phyloP scores from a whole-genome alignment of 2,797 vertebrate genomes.

The Orestias chungarensis region DNA sequence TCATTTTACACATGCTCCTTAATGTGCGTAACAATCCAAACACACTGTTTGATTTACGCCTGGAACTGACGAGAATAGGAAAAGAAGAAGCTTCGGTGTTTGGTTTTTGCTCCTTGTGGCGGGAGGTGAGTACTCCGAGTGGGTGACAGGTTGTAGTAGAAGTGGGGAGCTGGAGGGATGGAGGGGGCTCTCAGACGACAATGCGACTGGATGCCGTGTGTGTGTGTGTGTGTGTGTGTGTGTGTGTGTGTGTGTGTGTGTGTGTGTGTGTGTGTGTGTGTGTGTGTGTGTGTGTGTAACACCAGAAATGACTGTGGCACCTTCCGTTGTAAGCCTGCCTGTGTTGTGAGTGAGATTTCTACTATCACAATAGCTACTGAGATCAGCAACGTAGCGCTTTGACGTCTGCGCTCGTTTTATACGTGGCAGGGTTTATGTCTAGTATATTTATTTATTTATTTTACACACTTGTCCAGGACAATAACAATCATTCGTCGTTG shows the following conservation, averaged over 20 bases:
- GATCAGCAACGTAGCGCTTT: conserved; percentile 38
- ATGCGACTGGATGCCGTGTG: conserved; percentile 14
- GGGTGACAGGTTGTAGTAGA: conserved; percentile 58
- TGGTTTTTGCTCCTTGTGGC: conserved; percentile 50
- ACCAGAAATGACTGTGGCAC: conserved; percentile 42
- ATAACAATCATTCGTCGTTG: neutral
- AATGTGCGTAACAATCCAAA: too few species aligned
- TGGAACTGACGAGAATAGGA: conserved; percentile 28
- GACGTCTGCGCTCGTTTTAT: conserved; percentile 18
- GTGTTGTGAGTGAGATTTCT: conserved; percentile 70
- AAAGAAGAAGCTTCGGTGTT: conserved; percentile 39
- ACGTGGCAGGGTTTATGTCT: neutral
- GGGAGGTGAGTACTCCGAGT: conserved; percentile 48
- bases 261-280: conserved; percentile 42
- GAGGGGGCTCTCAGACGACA: neutral
- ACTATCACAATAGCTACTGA: conserved; percentile 64
- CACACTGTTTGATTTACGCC: conserved; percentile 14
- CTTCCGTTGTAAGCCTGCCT: conserved; percentile 51
- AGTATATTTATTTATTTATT: neutral
- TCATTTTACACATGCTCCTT: conserved; percentile 52
- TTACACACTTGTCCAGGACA: neutral
- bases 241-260: conserved; percentile 9
- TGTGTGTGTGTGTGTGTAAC: conserved; percentile 20
- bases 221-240: conserved; percentile 41
- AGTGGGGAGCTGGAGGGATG: conserved; percentile 15